Percentiles rank a stretch among this genome's conserved stretches.
phyloP scores from a whole-genome alignment of 2,797 vertebrate genomes.

The Muraenolepis orangiensis region DNA sequence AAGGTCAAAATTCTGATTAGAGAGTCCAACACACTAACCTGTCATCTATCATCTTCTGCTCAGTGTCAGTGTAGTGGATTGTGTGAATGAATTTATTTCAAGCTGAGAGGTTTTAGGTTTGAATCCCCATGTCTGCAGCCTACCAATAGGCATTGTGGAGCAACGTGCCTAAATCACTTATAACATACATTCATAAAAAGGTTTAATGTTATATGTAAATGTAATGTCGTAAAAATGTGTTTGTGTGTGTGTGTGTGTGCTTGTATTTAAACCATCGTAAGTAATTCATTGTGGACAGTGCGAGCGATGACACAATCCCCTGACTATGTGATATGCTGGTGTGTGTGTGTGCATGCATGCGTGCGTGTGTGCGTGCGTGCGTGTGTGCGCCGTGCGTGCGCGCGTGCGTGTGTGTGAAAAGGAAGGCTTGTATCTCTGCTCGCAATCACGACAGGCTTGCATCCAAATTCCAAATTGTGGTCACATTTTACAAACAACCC shows the following conservation, averaged over 20 bases:
- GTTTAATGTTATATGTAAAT: too few species aligned
- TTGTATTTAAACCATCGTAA: not conserved
- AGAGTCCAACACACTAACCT: not conserved
- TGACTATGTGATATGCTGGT: not conserved
- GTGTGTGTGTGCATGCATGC: too few species aligned
- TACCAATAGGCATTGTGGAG: too few species aligned
- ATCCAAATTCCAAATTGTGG: not conserved
- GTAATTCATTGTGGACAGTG: not conserved
- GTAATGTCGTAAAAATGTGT: not conserved
- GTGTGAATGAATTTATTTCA: not conserved
- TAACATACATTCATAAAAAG: not conserved
- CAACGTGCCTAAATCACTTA: not conserved
- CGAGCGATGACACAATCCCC: not conserved
- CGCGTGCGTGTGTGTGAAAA: constrained; percentile 12
- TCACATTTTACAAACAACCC: not conserved
- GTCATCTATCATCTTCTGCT: too few species aligned
- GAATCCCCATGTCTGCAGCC: not conserved
- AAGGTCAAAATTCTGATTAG: not conserved
- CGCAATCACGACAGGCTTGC: not conserved
- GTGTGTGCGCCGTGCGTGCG: constrained; percentile 4
- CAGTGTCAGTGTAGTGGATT: not conserved
- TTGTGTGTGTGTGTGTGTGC: not conserved
- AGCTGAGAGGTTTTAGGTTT: not conserved
- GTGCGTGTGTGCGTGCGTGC: not conserved
- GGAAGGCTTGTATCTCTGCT: not conserved